Evolutionary conservation across 2,888 invertebrate genomes (phyloP), one percentile per base, ranked within the genome.

Genomic region (Eurytoma californica): DNA sequence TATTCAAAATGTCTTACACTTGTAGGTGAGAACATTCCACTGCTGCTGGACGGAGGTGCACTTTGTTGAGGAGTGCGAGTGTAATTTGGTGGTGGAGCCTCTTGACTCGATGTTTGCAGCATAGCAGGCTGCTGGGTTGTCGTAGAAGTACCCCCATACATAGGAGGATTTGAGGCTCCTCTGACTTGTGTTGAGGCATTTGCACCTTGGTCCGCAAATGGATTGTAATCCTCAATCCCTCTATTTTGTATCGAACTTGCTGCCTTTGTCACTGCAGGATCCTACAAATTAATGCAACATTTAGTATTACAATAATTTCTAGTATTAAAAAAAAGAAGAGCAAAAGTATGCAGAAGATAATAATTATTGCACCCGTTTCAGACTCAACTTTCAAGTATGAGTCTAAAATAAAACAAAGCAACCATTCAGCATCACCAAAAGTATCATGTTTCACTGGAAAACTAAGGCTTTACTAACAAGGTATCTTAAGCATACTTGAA

Each of bases 211-310:
- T 95, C 95, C 84, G 96, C 97, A 91, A 98, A 98, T 47, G 98
- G 98, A 91, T 98, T 98, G 91, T 97, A 98, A 88, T 98, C 97
- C 90, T 98, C 98, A 74, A 98, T 93, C 68, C 96, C 95, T 87
- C 93, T 93, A 87, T 93, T 94, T 84, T 93, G 93, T 77, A 94
- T 92, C 90, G 94, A 94, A 87, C 93, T 94, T 80, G 97, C 95
- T 60, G 97, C 97, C 92, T 97, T 96, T 91, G 96, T 96, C 80
- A 98, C 96, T 74, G 98, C 94, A 60, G 98, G 98, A 92, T 99
- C 98, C 98, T 99, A 90, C 24, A 75, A 58, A 60, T 53, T 53
- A n/a, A 53, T 53, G 14, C 3, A 53, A 53, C 14, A 2, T 53
- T 53, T 53, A 53, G 14, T 39, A 39, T 9, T 39, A 39, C 39